phyloP scores from a whole-genome alignment of 1,140 invertebrate genomes.

The Chironomus striatipennis region DNA sequence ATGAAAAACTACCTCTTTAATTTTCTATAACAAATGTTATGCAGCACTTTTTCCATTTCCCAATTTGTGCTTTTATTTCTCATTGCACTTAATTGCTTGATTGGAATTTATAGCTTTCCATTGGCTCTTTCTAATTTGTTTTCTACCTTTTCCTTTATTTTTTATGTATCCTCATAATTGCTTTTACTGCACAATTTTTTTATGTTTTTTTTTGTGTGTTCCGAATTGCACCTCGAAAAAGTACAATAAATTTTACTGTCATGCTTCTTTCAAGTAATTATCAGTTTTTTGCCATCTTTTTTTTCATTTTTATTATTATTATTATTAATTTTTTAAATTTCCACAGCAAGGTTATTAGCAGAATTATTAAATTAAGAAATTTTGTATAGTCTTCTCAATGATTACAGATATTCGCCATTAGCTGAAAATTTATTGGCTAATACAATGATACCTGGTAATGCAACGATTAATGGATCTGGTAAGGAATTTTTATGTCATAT shows the following conservation, averaged over 20 bases:
- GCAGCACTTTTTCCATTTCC: conserved; percentile 21
- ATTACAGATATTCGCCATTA: conserved; percentile 76
- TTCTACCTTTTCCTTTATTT: too few relatives aligned
- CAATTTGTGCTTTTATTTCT: conserved; percentile 22
- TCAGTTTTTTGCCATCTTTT: neutral
- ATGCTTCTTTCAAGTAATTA: neutral
- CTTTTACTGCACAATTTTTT: neutral
- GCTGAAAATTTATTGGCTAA: conserved; percentile 85
- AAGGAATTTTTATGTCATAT: conserved; percentile 28
- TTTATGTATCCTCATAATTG: neutral
- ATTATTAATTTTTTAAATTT: conserved; percentile 25
- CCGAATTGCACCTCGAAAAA: neutral
- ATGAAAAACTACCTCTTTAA: neutral
- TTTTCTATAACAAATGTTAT: neutral
- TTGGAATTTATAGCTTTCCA: conserved; percentile 30
- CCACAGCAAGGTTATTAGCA: conserved; percentile 41
- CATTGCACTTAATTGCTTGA: conserved; percentile 24
- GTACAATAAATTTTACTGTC: neutral
- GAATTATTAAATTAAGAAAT: conserved; percentile 32
- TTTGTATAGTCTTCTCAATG: conserved; percentile 21
- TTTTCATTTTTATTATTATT: neutral
- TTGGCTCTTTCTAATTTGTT: conserved; percentile 34
- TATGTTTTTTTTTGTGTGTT: neutral
- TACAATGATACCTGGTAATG: conserved; percentile 73
- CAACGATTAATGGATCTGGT: conserved; percentile 58